A percentile compares a stretch with the other conserved stretches of the same genome.
Conservation (phyloP, 1,140 invertebrate species). For the Formica exsecta region DNA sequence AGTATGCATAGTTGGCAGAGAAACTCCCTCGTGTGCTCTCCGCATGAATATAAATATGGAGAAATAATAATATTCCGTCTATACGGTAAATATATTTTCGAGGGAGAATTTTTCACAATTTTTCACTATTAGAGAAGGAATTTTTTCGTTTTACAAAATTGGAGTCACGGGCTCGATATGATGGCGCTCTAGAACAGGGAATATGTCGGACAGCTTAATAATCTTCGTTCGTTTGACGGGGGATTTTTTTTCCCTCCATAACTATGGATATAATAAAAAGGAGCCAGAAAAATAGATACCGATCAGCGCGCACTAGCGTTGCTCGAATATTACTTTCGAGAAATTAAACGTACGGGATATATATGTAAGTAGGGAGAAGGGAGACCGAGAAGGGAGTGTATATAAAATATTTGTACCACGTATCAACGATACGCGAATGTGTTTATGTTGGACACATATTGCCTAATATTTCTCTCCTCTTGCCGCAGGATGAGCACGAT, state of each 20-base stretch:
- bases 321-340: conserved; percentile 27
- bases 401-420: conserved; percentile 58
- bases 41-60: conserved; percentile 22
- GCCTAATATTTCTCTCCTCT: conserved; percentile 62
- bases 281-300: neutral
- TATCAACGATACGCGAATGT: conserved; percentile 63
- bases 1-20: conserved; percentile 11
- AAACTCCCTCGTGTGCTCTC: neutral
- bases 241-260: neutral
- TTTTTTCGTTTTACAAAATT: neutral
- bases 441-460: conserved; percentile 67
- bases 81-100: neutral
- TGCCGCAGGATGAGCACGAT: conserved; percentile 5
- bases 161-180: neutral
- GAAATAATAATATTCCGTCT: conserved; percentile 16
- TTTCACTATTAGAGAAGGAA: neutral
- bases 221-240: conserved; percentile 1
- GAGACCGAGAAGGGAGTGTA: neutral
- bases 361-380: too few relatives aligned
- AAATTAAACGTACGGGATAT: conserved; percentile 54
- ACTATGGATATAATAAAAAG: conserved; percentile 25
- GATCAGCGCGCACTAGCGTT: neutral
- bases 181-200: neutral
- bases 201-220: conserved; percentile 8
- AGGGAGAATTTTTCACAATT: too few relatives aligned